Percentiles rank a stretch among this genome's conserved stretches.
Evolutionary conservation across 2,888 invertebrate genomes (phyloP).

Genomic region (Lepidocyrtoides sp.): DNA sequence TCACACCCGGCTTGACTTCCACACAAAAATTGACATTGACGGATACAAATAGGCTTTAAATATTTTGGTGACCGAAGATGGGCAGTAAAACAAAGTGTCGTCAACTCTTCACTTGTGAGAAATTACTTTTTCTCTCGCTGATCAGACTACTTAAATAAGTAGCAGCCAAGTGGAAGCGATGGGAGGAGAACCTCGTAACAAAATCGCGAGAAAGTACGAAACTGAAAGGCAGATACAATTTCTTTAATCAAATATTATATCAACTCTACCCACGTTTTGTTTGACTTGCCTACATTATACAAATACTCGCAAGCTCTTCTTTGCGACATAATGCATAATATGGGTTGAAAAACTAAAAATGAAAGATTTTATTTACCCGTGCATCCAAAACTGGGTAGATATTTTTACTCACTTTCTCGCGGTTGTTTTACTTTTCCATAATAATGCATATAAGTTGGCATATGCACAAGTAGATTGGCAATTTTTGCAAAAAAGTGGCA

Average conservation of each 20-base stretch:
- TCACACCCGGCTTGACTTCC: constrained; percentile 75
- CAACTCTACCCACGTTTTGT: not conserved
- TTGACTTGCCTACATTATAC: not conserved
- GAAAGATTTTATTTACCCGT: too few species aligned
- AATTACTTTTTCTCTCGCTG: constrained; percentile 43
- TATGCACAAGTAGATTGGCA: too few species aligned
- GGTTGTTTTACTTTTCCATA: not conserved
- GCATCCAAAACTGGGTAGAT: not conserved
- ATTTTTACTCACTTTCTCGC: too few species aligned
- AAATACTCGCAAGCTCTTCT: too few species aligned
- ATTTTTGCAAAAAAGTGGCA: not conserved
- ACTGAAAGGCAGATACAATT: not conserved
- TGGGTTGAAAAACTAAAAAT: too few species aligned
- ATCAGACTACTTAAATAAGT: not conserved
- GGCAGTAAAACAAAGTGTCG: constrained; percentile 76
- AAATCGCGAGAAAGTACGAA: not conserved
- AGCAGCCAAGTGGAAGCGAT: not conserved
- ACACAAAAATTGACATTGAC: constrained; percentile 76
- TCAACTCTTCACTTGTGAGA: constrained; percentile 67
- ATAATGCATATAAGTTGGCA: too few species aligned
- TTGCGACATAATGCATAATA: too few species aligned
- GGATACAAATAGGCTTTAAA: constrained; percentile 80
- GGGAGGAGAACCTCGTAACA: not conserved
- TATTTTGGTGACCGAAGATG: constrained; percentile 79
- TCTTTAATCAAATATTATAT: constrained; percentile 12